Evolutionary conservation across 2,797 vertebrate species (phyloP), one percentile per base, ranked within the genome.

Genomic region (Notoglanidium macrostoma): DNA sequence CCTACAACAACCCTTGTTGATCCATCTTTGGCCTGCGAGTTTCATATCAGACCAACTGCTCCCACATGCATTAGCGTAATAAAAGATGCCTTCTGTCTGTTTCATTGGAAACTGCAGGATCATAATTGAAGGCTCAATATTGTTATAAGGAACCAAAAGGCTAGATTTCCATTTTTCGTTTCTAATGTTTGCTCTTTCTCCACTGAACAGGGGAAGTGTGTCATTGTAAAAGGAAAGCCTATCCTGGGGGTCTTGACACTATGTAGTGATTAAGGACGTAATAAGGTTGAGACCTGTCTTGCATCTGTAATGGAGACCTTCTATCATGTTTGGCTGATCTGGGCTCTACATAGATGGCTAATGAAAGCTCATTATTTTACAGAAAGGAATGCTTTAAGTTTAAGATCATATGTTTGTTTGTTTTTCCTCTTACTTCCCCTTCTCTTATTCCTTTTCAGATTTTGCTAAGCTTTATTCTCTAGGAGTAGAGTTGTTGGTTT

Each of bases 301-400:
- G 21, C 32, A 80, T 80, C 55, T 59, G 32, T 80, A 79, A 59
- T 79, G 11, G 32, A 79, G 76, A 32, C 51, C 21, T 55, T 55
- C 49, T 12, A 40, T 49, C 11, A 76, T 44, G 35, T 44, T 44
- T 46, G 35, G 35, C 78, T 61, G 57, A 80, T 61, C 32, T 44
- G 35, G 57, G 12, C 23, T 63, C 26, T 44, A 23, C 23, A 26
- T 32, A 59, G 35, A 59, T 7, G 19, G 57, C 1, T 81, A 61
- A 61, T 61, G 23, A 23, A 79, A 79, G 12, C 57, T n/a, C 6
- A 15, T 81, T 61, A 80, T 44, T 61, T 63, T 79, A 40, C 10
- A 79, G 77, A 57, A 79, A 19, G 17, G 8, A 77, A 55, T 29
- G 26, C n/a, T 29, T 78, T 59, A 6, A 21, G 19, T 79, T 59